phyloP scores from a whole-genome alignment of 1,140 invertebrate species.

The Drosophila nasuta region DNA sequence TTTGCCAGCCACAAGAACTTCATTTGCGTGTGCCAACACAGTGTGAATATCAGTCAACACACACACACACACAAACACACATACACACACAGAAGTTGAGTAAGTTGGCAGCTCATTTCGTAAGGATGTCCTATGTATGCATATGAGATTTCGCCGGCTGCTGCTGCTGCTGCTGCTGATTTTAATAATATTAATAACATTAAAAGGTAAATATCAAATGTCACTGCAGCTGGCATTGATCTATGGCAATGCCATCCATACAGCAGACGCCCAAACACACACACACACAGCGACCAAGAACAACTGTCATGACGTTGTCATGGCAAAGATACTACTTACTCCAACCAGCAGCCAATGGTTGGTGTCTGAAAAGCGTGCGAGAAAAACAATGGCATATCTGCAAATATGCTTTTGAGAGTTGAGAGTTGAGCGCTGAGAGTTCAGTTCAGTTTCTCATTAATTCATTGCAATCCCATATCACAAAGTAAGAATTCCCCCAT shows the following conservation, averaged over 20 bases:
- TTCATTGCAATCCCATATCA: slow-evolving; percentile 1
- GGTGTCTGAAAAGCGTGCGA: not conserved
- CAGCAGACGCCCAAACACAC: not conserved
- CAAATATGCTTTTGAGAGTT: slow-evolving; percentile 21
- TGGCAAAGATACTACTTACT: slow-evolving; percentile 11
- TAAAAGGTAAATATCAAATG: slow-evolving; percentile 81
- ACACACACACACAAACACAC: not conserved
- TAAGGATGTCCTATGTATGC: slow-evolving; percentile 53
- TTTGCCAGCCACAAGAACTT: slow-evolving; percentile 75
- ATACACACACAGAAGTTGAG: slow-evolving; percentile 10
- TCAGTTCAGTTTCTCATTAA: not conserved
- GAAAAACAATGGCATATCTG: slow-evolving; percentile 10
- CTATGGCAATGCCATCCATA: slow-evolving; percentile 57
- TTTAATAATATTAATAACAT: slow-evolving; percentile 81
- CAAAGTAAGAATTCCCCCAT: slow-evolving; percentile 10
- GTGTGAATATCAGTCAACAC: slow-evolving; percentile 57
- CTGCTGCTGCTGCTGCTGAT: slow-evolving; percentile 49
- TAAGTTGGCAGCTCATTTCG: slow-evolving; percentile 65
- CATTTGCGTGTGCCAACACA: slow-evolving; percentile 65
- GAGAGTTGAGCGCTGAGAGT: not conserved
- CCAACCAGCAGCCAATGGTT: not conserved
- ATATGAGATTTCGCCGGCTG: slow-evolving; percentile 44
- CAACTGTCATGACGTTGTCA: slow-evolving; percentile 25
- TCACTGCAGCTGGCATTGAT: slow-evolving; percentile 77
- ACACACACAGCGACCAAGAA: not conserved